Base-by-base conservation (phyloP, 2,888 invertebrate species). In the Amiota communis region DNA sequence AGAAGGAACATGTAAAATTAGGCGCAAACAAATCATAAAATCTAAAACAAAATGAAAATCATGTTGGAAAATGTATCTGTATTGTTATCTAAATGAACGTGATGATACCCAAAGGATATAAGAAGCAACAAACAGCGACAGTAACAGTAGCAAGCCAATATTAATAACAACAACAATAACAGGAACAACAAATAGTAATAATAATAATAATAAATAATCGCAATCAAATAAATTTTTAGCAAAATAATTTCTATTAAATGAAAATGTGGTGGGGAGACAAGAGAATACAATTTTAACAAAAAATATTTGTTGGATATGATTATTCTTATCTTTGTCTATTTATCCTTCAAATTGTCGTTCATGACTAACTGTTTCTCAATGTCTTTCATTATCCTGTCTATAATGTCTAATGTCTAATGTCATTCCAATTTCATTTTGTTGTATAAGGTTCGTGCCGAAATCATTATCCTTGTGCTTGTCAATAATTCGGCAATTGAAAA, bases 391-490 rank as follows among this genome's bases (percentile, higher is more conserved):
- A 17, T 13, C 13, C 12, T 49, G 49, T 48, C 49, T 49, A 17
- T 13, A 6, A 4, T 49, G 49, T 48, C 49, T 46, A 64, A 64
- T 1, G 12, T 1, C 64, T 9, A 8, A 12, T 8, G 17, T 46
- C 12, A n/a, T 64, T 70, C 69, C 47, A 36, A 36, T 36, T 20
- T n/a, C 65, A 53, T 70, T 48, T 48, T 69, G 61, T 46, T 74
- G 76, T 69, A 57, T 47, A 76, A 46, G 65, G 76, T 84, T 80
- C 83, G 84, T 84, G 83, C 82, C 78, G 77, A 86, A 83, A 83
- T 81, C 79, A 80, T 83, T 86, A 83, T 83, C 82, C 86, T 78
- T 83, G 79, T 84, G 83, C 85, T 85, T 85, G 86, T 81, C 81
- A 81, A 80, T 85, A 83, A 81, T 84, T 78, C 75, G 74, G 72